Evolutionary conservation across 2,113 vertebrate genomes (phyloP), one percentile per base, ranked within the genome.

Genomic region (Tinamus guttatus): DNA sequence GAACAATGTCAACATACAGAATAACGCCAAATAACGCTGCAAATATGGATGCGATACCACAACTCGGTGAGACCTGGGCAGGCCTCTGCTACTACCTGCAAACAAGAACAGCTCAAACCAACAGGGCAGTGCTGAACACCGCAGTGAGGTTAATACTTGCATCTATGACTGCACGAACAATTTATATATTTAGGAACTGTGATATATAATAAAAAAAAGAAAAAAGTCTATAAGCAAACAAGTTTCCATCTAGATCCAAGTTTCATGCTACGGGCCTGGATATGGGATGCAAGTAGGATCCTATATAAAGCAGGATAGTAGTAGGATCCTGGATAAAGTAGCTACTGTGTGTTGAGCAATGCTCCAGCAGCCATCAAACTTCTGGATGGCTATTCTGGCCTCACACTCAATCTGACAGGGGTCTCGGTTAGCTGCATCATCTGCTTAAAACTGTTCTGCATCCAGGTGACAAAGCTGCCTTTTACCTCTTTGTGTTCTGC

Each of bases 101-200:
- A 78, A 68, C 47, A 68, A 70, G 65, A 56, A 40, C 9, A 71
- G 32, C 41, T 92, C 40, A 63, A 16, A 80, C 30, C 32, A 87
- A 52, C 1, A 0, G 0, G 1, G 47, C 67, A 24, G 25, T 5
- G 2, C 0, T 0, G 3, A 71, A 51, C 56, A 56, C 68, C 41
- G 47, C 20, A 82, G 40, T 11, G 6, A 76, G 67, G 32, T 67
- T 45, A 69, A 92, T 9, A 3, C 38, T 22, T 73, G 18, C 34
- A 71, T n/a, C n/a, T 60, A 56, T 34, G 76, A 28, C 62, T 43
- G 34, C 45, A 52, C 7, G 16, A 84, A 43, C 47, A 71, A 64
- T 41, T 74, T n/a, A 2, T 24, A 65, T 13, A 18, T 74, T 75
- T 9, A 51, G 60, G 45, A 81, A 90, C 63, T 28, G 74, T 0